These are phyloP conservation scores for Antheraea mylitta DNA, from an alignment of 1,140 invertebrate species.

Conservation along the genomic window DNA sequence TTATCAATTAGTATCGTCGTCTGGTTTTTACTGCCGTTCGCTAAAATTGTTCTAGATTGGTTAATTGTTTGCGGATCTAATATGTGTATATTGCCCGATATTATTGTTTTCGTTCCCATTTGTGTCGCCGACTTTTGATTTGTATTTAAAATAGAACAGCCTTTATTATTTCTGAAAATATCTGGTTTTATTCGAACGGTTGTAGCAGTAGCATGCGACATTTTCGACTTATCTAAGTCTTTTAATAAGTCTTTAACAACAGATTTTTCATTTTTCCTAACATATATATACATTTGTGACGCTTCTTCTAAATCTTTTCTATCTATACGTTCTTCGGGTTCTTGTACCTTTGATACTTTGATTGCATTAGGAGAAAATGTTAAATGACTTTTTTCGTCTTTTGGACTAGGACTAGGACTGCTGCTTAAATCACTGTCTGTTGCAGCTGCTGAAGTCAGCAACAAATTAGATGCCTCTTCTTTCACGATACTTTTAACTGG, in stretches of 20 bases:
- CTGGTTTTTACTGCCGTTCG: constrained; percentile 71
- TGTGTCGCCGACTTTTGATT: constrained; percentile 70
- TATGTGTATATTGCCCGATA: constrained; percentile 78
- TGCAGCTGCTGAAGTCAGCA: constrained; percentile 67
- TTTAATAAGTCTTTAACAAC: constrained; percentile 80
- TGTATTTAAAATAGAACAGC: constrained; percentile 73
- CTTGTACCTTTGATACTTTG: constrained; percentile 77
- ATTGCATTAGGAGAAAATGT: constrained; percentile 83
- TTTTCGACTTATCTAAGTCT: constrained; percentile 63
- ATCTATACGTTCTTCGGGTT: constrained; percentile 63
- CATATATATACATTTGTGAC: constrained; percentile 72
- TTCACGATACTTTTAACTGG: constrained; percentile 71
- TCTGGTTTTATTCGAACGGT: constrained; percentile 69
- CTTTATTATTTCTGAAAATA: constrained; percentile 72
- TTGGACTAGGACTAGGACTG: constrained; percentile 70
- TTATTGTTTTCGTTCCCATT: constrained; percentile 74
- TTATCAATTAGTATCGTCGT: constrained; percentile 77
- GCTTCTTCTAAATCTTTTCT: constrained; percentile 71
- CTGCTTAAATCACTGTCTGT: constrained; percentile 56
- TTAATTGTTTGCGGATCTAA: constrained; percentile 61
- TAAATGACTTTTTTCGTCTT: constrained; percentile 82
- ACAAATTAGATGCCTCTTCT: constrained; percentile 70
- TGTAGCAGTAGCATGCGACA: constrained; percentile 47
- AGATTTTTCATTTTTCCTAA: constrained; percentile 74
- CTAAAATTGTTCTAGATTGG: constrained; percentile 75